Evolutionary conservation across 2,797 vertebrate genomes (phyloP).

Genomic region (Brotula barbata): DNA sequence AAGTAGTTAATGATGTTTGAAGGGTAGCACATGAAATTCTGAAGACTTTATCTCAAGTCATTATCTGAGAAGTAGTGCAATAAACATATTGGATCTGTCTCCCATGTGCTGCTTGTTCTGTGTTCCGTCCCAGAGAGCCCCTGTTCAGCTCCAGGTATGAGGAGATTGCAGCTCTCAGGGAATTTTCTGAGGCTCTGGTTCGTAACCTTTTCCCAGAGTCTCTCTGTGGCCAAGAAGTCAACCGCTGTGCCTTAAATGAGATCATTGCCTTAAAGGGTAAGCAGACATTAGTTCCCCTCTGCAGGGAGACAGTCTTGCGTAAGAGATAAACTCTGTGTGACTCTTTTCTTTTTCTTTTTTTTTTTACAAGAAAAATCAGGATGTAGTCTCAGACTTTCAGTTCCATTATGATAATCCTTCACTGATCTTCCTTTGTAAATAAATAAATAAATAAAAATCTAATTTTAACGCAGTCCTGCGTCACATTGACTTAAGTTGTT

Average conservation of each 20-base stretch:
- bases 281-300: constrained; percentile 45
- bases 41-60: constrained; percentile 5
- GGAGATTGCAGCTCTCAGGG: constrained; percentile 74
- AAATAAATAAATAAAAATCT: too few species aligned
- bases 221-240: constrained; percentile 69
- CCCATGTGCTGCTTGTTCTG: constrained; percentile 17
- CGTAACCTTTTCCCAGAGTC: constrained; percentile 76
- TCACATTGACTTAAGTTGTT: too few species aligned
- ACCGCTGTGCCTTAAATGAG: constrained; percentile 78
- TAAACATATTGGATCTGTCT: constrained; percentile 14
- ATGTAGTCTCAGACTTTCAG: constrained; percentile 58
- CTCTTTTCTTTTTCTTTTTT: too few species aligned
- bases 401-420: constrained; percentile 22
- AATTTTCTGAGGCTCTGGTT: constrained; percentile 74
- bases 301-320: constrained; percentile 34
- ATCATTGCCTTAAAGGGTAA: constrained; percentile 81
- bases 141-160: constrained; percentile 71
- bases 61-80: background rate
- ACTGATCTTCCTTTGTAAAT: too few species aligned
- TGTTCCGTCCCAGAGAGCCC: constrained; percentile 58
- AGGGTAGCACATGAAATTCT: background rate
- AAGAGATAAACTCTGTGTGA: constrained; percentile 42
- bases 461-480: too few species aligned
- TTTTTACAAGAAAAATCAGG: constrained; percentile 40
- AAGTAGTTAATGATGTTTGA: constrained; percentile 14